phyloP scores from a whole-genome alignment of 2,797 vertebrate species.

The Coregonus ussuriensis region DNA sequence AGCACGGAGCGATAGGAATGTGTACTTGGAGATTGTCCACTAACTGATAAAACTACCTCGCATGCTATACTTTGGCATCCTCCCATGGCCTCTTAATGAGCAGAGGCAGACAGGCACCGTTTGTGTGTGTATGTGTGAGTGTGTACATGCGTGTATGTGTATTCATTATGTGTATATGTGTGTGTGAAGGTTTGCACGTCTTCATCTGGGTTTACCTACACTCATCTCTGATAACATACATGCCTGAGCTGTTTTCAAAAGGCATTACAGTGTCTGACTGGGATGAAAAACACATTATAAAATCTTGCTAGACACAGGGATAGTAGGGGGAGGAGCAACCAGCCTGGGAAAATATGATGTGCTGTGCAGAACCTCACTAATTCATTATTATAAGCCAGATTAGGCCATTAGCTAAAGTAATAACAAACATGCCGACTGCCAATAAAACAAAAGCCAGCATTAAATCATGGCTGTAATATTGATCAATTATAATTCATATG shows the following conservation, averaged over 20 bases:
- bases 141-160: not conserved
- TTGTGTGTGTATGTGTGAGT: constrained; percentile 5
- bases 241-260: constrained; percentile 51
- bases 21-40: constrained; percentile 31
- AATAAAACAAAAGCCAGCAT: constrained; percentile 37
- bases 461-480: constrained; percentile 38
- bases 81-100: constrained; percentile 56
- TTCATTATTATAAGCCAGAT: constrained; percentile 53
- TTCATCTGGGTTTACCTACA: constrained; percentile 25
- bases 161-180: not conserved
- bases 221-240: constrained; percentile 40
- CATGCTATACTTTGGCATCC: constrained; percentile 37
- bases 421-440: constrained; percentile 39
- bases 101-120: constrained; percentile 35
- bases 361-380: constrained; percentile 32
- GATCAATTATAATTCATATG: constrained; percentile 43
- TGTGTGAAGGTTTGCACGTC: constrained; percentile 17
- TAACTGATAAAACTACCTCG: constrained; percentile 42
- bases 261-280: constrained; percentile 39
- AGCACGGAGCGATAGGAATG: constrained; percentile 45
- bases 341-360: constrained; percentile 20
- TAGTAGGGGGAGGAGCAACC: constrained; percentile 10
- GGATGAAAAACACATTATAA: constrained; percentile 37
- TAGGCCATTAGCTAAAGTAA: constrained; percentile 49
- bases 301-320: constrained; percentile 25